Evolutionary conservation across 2,888 invertebrate genomes (phyloP).

Genomic region (Ennomos fuscantarius): DNA sequence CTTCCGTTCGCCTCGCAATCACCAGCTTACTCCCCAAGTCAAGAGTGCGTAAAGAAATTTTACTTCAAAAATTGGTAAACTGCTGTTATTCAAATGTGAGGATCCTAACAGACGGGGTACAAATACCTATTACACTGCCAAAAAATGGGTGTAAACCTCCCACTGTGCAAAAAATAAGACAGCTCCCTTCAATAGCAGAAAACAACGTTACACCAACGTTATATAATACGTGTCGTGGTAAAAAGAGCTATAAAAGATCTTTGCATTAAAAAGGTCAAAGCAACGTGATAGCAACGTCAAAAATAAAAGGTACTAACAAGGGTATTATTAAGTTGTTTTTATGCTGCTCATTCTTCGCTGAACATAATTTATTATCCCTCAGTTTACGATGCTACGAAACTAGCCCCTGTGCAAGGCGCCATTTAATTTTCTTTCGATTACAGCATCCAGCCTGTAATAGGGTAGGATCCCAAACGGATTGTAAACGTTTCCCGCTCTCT

Average conservation of each 20-base stretch:
- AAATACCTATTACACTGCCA: too few relatives aligned
- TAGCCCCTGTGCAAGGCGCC: constrained; percentile 35
- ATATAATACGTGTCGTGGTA: constrained; percentile 5
- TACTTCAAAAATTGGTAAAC: too few relatives aligned
- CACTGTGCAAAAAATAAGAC: not conserved
- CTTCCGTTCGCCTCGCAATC: too few relatives aligned
- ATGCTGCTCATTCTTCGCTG: constrained; percentile 15
- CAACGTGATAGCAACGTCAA: constrained; percentile 4
- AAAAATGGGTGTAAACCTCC: not conserved
- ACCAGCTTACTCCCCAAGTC: too few relatives aligned
- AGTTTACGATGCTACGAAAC: constrained; percentile 29
- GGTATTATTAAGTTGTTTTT: not conserved
- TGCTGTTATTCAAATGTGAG: too few relatives aligned
- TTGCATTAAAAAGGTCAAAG: constrained; percentile 1
- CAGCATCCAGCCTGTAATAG: constrained; percentile 41
- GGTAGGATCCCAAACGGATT: constrained; percentile 61
- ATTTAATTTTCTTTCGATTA: constrained; percentile 43
- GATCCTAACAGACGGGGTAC: too few relatives aligned
- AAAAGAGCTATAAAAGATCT: constrained; percentile 2
- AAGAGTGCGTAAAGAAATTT: too few relatives aligned
- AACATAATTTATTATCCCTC: constrained; percentile 28
- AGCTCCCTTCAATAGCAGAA: not conserved
- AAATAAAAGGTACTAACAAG: not conserved
- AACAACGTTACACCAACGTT: not conserved
- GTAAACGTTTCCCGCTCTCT: constrained; percentile 65